Percentiles rank a stretch among this genome's conserved stretches.
phyloP scores from a whole-genome alignment of 2,888 invertebrate species.

The Eurytoma californica region DNA sequence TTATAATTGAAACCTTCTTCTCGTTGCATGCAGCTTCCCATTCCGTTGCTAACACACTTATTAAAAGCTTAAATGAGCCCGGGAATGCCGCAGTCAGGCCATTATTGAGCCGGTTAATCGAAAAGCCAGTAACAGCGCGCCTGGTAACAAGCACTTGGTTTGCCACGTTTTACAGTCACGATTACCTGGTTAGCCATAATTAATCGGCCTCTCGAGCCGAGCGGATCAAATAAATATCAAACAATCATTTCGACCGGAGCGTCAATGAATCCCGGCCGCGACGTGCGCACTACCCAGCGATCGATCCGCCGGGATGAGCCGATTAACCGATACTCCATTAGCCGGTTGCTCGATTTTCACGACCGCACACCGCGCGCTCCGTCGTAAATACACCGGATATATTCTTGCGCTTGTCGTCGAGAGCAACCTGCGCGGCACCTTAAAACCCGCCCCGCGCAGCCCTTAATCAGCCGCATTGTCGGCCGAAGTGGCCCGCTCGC shows the following conservation, averaged over 20 bases:
- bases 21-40: neutral
- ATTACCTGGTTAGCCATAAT: constrained; percentile 38
- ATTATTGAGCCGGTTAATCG: constrained; percentile 34
- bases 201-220: constrained; percentile 17
- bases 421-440: constrained; percentile 2
- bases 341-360: neutral
- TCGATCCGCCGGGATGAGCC: constrained; percentile 12
- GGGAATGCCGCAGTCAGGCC: neutral
- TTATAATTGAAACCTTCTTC: neutral
- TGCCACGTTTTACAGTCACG: constrained; percentile 49
- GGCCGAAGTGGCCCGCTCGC: constrained; percentile 25
- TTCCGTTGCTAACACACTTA: neutral
- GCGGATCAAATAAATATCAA: constrained; percentile 25
- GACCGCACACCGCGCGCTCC: neutral
- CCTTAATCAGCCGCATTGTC: constrained; percentile 46
- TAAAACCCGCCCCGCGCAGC: too few species aligned
- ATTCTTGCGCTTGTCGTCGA: neutral
- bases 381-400: neutral
- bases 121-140: constrained; percentile 15
- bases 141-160: constrained; percentile 51
- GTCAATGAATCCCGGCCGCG: neutral
- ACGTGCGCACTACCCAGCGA: neutral
- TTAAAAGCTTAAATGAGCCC: neutral
- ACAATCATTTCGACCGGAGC: constrained; percentile 16
- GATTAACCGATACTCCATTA: constrained; percentile 24